Percentiles rank a stretch among this genome's conserved stretches.
Conservation (phyloP, 2,113 vertebrate genomes). For the Neofelis nebulosa region DNA sequence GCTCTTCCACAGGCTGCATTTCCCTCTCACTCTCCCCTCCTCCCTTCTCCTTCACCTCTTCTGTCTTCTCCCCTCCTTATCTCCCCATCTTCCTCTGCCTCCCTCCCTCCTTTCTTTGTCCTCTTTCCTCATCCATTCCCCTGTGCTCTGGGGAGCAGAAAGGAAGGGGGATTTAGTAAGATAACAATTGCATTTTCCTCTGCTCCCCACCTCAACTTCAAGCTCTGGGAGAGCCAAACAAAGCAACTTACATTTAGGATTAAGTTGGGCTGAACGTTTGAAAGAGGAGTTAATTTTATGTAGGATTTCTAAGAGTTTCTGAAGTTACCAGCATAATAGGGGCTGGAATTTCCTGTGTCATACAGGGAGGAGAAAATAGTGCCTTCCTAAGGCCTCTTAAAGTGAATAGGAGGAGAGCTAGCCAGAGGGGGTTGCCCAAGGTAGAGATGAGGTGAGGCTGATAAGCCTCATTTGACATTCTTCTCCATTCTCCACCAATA, state of each 20-base stretch:
- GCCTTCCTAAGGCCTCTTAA: background rate
- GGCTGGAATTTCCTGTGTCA: slow-evolving; percentile 41
- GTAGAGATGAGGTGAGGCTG: background rate
- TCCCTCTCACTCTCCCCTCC: background rate
- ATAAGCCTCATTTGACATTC: background rate
- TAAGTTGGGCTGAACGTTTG: slow-evolving; percentile 1
- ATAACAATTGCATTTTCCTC: background rate
- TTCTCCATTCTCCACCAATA: background rate
- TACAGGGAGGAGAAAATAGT: slow-evolving; percentile 18
- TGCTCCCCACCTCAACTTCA: background rate
- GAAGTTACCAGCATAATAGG: background rate
- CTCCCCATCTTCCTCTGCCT: background rate
- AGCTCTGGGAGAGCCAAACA: background rate
- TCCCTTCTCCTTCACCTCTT: too few species aligned
- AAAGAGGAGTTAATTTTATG: slow-evolving; percentile 42
- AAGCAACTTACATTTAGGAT: background rate
- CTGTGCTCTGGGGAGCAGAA: background rate
- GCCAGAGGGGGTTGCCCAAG: background rate
- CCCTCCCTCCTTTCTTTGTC: background rate
- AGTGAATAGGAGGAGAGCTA: background rate
- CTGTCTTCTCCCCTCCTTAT: background rate
- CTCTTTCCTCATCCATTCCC: background rate
- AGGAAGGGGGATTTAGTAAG: background rate
- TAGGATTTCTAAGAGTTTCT: slow-evolving; percentile 43
- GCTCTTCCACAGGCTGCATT: fast-evolving